Percentiles rank a stretch among this genome's conserved stretches.
Evolutionary conservation across 30 jellyfish, hydroid and myxozoan genomes (phyloP).

Genomic region (Hydractinia symbiolongicarpus): DNA sequence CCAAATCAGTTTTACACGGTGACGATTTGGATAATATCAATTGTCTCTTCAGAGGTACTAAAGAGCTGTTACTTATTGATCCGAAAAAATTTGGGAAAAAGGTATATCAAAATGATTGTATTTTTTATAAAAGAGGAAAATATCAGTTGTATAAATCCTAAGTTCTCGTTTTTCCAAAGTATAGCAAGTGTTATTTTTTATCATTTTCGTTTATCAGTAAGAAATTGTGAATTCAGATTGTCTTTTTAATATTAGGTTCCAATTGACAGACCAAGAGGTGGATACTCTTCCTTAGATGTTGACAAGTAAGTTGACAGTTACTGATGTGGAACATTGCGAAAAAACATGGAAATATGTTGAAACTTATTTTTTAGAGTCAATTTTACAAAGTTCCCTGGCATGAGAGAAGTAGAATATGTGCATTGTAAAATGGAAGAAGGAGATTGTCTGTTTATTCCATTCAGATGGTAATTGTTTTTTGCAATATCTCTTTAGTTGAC

Average conservation of each 20-base stretch:
- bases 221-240: background rate
- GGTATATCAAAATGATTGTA: constrained; percentile 24
- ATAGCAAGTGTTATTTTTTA: too few relatives aligned
- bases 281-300: constrained; percentile 76
- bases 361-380: constrained; percentile 41
- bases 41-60: constrained; percentile 75
- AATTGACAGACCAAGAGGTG: constrained; percentile 71
- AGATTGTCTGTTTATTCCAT: constrained; percentile 83
- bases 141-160: too few relatives aligned
- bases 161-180: too few relatives aligned
- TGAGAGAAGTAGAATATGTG: constrained; percentile 80
- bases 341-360: background rate
- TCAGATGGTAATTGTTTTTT: constrained; percentile 50
- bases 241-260: constrained; percentile 34
- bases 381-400: constrained; percentile 61
- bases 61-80: constrained; percentile 61
- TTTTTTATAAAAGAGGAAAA: too few relatives aligned
- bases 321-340: background rate
- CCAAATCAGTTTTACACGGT: constrained; percentile 82
- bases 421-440: constrained; percentile 88
- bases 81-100: constrained; percentile 45
- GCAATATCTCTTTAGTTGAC: too few relatives aligned
- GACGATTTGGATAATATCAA: constrained; percentile 87
- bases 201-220: too few relatives aligned
- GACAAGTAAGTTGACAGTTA: constrained; percentile 51